phyloP scores from a whole-genome alignment of 2,797 vertebrate species.

The Halcyon leucocephala region DNA sequence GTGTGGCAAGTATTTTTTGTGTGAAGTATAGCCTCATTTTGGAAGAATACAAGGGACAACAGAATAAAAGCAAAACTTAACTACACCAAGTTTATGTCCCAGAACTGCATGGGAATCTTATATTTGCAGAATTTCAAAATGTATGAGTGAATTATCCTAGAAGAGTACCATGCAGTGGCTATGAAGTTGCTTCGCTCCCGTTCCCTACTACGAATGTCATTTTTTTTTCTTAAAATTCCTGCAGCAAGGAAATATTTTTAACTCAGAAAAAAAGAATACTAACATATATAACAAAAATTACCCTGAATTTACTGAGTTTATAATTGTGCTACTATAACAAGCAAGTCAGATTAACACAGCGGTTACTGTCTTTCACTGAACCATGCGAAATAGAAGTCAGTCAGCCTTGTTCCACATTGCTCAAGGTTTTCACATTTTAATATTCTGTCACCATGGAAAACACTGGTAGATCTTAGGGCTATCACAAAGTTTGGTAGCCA shows the following conservation, averaged over 20 bases:
- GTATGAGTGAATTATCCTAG: background rate
- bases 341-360: background rate
- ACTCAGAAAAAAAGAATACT: background rate
- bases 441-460: background rate
- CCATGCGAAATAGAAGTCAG: background rate
- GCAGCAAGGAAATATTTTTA: background rate
- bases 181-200: accelerated
- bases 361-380: background rate
- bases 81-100: accelerated
- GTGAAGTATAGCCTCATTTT: background rate
- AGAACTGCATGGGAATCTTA: background rate
- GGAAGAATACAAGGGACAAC: background rate
- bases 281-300: background rate
- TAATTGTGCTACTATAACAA: background rate
- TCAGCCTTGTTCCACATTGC: background rate
- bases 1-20: background rate
- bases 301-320: background rate
- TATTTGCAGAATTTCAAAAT: background rate
- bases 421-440: background rate
- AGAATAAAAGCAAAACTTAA: background rate
- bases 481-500: background rate
- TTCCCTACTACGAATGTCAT: background rate
- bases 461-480: background rate
- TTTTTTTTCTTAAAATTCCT: background rate
- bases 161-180: accelerated